Evolutionary conservation across 2,888 invertebrate species (phyloP).

Genomic region (Metopia argyrocephala): DNA sequence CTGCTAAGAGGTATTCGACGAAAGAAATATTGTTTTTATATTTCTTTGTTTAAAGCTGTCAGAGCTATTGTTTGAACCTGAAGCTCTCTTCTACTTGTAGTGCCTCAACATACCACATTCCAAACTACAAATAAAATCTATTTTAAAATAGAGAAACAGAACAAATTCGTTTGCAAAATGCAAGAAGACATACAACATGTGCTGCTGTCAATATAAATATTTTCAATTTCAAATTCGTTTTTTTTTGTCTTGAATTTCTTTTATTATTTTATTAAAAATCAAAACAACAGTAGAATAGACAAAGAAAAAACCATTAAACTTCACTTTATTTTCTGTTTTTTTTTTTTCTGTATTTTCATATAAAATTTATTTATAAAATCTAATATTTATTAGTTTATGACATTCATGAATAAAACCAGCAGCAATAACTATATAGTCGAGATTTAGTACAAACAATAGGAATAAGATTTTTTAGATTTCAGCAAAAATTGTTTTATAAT

Average conservation of each 20-base stretch:
- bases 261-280: neutral
- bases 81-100: too few relatives aligned
- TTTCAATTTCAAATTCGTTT: neutral
- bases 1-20: too few relatives aligned
- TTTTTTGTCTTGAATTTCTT: neutral
- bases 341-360: too few relatives aligned
- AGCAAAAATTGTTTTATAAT: constrained; percentile 46
- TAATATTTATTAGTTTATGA: constrained; percentile 1
- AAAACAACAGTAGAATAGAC: neutral
- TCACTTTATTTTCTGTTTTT: constrained; percentile 28
- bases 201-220: constrained; percentile 1
- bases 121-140: neutral
- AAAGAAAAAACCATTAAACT: constrained; percentile 15
- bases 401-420: neutral
- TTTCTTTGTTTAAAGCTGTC: too few relatives aligned
- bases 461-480: constrained; percentile 28
- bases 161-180: neutral
- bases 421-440: too few relatives aligned
- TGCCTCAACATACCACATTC: too few relatives aligned
- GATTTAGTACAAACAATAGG: neutral
- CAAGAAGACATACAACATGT: neutral
- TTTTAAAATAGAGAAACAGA: neutral
- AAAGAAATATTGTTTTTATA: too few relatives aligned
- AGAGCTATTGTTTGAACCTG: neutral
- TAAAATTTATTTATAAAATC: neutral